A percentile compares a stretch with the other conserved stretches of the same genome.
phyloP scores from a whole-genome alignment of 2,113 vertebrate genomes.

The Paramormyrops kingsleyae region DNA sequence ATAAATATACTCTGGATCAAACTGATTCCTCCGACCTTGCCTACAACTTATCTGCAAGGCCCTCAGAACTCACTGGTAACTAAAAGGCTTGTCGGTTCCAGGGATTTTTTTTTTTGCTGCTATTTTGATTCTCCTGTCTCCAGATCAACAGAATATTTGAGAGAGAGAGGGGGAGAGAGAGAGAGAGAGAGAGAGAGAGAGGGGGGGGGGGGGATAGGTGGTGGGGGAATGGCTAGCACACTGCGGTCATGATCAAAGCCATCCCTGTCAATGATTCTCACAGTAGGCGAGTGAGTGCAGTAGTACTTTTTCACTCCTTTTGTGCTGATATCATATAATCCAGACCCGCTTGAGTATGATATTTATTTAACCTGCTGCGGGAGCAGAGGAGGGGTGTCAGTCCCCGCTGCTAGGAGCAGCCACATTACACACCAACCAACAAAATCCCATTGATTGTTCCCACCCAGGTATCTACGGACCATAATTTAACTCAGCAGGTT shows the following conservation, averaged over 20 bases:
- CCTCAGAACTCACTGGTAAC: background rate
- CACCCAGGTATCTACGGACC: slow-evolving; percentile 81
- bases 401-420: slow-evolving; percentile 82
- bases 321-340: slow-evolving; percentile 72
- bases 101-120: background rate
- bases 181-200: background rate
- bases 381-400: slow-evolving; percentile 74
- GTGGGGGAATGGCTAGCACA: slow-evolving; percentile 34
- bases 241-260: slow-evolving; percentile 57
- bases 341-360: slow-evolving; percentile 82
- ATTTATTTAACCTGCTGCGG: slow-evolving; percentile 97
- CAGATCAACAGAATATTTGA: background rate
- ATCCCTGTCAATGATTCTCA: slow-evolving; percentile 66
- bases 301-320: slow-evolving; percentile 63
- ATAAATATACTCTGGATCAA: background rate
- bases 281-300: slow-evolving; percentile 62
- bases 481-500: slow-evolving; percentile 97
- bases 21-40: background rate
- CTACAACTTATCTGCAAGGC: background rate
- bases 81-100: background rate
- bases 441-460: slow-evolving; percentile 94
- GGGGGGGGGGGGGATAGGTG: background rate
- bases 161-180: background rate
- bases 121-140: background rate
- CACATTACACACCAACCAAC: slow-evolving; percentile 85